These are phyloP conservation scores for Nomada goodeniana DNA, from an alignment of 2,888 invertebrate species.

Conservation along the genomic window DNA sequence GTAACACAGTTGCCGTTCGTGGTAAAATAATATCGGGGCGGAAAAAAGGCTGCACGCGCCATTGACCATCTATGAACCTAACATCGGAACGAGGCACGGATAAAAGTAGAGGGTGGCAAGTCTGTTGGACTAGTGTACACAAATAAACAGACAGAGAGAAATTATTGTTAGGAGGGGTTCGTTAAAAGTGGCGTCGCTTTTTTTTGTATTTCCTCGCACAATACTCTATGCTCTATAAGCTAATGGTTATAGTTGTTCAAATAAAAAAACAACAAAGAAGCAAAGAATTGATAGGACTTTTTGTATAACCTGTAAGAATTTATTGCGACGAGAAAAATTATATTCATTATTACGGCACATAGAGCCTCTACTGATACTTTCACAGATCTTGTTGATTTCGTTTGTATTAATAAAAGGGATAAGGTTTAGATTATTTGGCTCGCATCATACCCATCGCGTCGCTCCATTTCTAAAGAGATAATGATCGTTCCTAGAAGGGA, in stretches of 20 bases:
- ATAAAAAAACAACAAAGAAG: too few species aligned
- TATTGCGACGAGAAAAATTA: not conserved
- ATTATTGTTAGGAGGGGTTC: conserved; percentile 41
- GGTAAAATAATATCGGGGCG: conserved; percentile 79
- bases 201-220: not conserved
- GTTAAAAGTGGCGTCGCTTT: conserved; percentile 29
- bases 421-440: conserved; percentile 55
- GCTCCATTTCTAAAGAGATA: conserved; percentile 77
- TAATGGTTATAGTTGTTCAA: not conserved
- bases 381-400: conserved; percentile 17
- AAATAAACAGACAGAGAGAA: conserved; percentile 56
- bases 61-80: conserved; percentile 71
- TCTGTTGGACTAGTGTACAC: conserved; percentile 47
- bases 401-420: conserved; percentile 61
- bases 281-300: too few species aligned
- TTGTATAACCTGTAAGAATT: not conserved
- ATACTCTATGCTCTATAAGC: not conserved
- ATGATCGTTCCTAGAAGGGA: conserved; percentile 78
- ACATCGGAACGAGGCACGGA: conserved; percentile 27
- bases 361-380: not conserved
- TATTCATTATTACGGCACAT: not conserved
- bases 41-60: conserved; percentile 77
- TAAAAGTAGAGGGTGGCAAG: conserved; percentile 51
- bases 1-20: conserved; percentile 79
- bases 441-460: conserved; percentile 32